Conservation (phyloP, 2,113 vertebrate species). For the Gambusia holbrooki region DNA sequence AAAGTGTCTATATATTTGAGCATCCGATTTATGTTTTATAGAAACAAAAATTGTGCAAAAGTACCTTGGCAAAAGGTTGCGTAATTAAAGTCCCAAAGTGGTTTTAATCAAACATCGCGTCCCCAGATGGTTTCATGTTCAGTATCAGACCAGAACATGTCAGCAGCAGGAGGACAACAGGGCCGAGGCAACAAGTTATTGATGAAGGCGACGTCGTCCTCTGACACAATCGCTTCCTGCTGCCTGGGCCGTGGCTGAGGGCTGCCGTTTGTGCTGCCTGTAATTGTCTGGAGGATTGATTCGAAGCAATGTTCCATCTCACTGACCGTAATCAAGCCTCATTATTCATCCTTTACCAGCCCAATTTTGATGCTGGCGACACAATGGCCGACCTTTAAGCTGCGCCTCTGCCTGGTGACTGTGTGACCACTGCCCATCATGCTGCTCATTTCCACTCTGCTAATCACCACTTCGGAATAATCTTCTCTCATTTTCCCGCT, state of each 20-base stretch:
- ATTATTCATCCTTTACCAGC: slow-evolving; percentile 79
- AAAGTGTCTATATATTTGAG: background rate
- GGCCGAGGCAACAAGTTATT: slow-evolving; percentile 78
- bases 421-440: slow-evolving; percentile 53
- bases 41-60: background rate
- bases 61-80: background rate
- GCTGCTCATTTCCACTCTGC: slow-evolving; percentile 41
- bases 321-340: slow-evolving; percentile 80
- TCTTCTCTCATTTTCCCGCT: slow-evolving; percentile 63
- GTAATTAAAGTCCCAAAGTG: background rate
- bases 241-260: slow-evolving; percentile 49
- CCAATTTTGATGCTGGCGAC: slow-evolving; percentile 66
- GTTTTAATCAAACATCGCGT: background rate
- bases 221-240: slow-evolving; percentile 72
- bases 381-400: slow-evolving; percentile 69
- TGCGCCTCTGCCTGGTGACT: slow-evolving; percentile 50
- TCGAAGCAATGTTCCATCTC: slow-evolving; percentile 77
- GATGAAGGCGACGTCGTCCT: slow-evolving; percentile 76
- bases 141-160: background rate
- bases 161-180: slow-evolving; percentile 43
- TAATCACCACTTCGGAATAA: slow-evolving; percentile 52
- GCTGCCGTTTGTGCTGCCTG: slow-evolving; percentile 67
- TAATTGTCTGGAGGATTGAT: slow-evolving; percentile 80
- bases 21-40: background rate
- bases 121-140: too few species aligned